Conservation (phyloP, 2,113 vertebrate genomes). For the Pandion haliaetus region DNA sequence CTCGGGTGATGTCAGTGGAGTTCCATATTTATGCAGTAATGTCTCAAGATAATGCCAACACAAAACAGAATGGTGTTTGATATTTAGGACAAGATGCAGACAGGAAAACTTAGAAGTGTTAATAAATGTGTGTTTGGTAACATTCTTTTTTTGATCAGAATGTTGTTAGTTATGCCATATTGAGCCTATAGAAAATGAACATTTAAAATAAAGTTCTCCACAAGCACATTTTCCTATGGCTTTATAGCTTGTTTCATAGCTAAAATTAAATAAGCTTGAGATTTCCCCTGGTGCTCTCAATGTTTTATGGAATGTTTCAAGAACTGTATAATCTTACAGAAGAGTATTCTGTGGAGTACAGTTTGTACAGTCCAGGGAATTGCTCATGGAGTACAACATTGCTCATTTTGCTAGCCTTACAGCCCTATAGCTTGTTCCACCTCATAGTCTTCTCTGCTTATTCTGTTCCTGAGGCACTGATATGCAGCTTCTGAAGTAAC, state of each 20-base stretch:
- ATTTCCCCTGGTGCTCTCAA: not conserved
- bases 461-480: not conserved
- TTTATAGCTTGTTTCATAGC: not conserved
- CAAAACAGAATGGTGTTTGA: conserved; percentile 21
- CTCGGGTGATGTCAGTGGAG: not conserved
- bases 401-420: not conserved
- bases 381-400: not conserved
- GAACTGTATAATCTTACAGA: not conserved
- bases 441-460: not conserved
- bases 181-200: not conserved
- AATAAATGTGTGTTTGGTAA: conserved; percentile 45
- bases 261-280: not conserved
- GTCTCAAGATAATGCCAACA: conserved; percentile 48
- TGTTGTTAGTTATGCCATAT: conserved; percentile 4
- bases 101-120: conserved; percentile 9
- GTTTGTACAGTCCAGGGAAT: not conserved
- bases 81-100: not conserved
- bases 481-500: not conserved
- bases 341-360: not conserved
- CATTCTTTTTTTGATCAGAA: conserved; percentile 23
- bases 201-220: not conserved
- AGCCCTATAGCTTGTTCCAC: not conserved
- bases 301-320: not conserved
- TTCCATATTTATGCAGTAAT: conserved; percentile 34
- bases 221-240: not conserved